Conservation (phyloP, 2,113 vertebrate genomes). For the Platichthys stellatus region DNA sequence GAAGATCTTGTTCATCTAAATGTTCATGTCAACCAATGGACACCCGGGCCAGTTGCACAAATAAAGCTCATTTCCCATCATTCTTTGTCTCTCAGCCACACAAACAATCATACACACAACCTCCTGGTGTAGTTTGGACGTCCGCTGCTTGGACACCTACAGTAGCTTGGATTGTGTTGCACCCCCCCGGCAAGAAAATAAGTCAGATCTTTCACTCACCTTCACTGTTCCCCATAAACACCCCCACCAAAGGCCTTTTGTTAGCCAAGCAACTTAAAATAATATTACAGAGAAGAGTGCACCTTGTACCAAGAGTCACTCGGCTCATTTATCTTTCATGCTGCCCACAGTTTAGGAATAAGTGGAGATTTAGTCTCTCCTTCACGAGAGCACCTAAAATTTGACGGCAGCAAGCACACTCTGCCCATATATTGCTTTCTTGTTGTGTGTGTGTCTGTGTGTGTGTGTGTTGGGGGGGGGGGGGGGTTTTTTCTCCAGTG, state of each 20-base stretch:
- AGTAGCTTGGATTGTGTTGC: slow-evolving; percentile 26
- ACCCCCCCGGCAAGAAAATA: slow-evolving; percentile 57
- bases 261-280: slow-evolving; percentile 55
- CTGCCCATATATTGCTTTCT: slow-evolving; percentile 31
- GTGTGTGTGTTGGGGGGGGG: too few species aligned
- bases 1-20: slow-evolving; percentile 22
- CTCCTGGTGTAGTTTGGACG: slow-evolving; percentile 33
- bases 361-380: slow-evolving; percentile 47
- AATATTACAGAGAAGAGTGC: slow-evolving; percentile 31
- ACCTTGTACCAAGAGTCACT: slow-evolving; percentile 36
- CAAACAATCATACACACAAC: slow-evolving; percentile 9
- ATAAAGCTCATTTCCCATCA: too few species aligned
- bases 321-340: slow-evolving; percentile 56
- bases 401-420: slow-evolving; percentile 10
- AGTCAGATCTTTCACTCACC: slow-evolving; percentile 22
- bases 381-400: slow-evolving; percentile 51
- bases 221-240: not conserved
- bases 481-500: slow-evolving; percentile 5
- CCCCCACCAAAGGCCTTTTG: slow-evolving; percentile 21
- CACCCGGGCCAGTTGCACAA: too few species aligned
- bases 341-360: slow-evolving; percentile 35
- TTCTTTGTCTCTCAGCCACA: not conserved
- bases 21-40: slow-evolving; percentile 1
- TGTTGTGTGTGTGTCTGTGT: not conserved
- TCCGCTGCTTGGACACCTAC: slow-evolving; percentile 38